Percentiles rank a stretch among this genome's conserved stretches.
phyloP scores from a whole-genome alignment of 2,113 vertebrate genomes.

The Varanus salvator region DNA sequence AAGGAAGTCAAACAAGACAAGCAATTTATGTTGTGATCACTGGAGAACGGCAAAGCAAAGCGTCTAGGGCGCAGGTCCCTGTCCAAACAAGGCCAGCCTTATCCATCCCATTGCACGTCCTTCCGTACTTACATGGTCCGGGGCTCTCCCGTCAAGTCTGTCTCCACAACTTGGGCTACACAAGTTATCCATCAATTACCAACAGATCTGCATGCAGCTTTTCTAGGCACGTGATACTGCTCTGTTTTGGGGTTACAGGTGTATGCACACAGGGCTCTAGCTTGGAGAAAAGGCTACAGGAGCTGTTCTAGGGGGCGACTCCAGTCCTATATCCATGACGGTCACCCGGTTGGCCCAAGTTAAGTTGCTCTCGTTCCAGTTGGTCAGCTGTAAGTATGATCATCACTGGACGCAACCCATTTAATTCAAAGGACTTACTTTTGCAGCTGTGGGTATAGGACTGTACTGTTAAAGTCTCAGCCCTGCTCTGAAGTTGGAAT shows the following conservation, averaged over 20 bases:
- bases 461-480: neutral
- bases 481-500: neutral
- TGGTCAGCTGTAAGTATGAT: no score
- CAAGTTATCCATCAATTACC: constrained; percentile 51
- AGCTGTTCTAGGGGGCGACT: neutral
- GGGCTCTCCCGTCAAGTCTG: constrained; percentile 81
- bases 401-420: no score
- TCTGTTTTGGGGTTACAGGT: neutral
- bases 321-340: neutral
- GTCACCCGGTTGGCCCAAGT: no score
- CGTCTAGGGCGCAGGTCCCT: constrained; percentile 83
- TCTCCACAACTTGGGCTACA: constrained; percentile 79
- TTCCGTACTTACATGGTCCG: constrained; percentile 85
- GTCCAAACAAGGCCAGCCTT: constrained; percentile 82
- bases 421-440: neutral
- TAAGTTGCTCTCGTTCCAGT: no score
- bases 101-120: constrained; percentile 81
- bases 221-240: neutral
- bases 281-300: neutral
- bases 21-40: constrained; percentile 95
- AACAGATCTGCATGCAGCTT: constrained; percentile 43
- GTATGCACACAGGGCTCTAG: accelerated
- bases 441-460: no score
- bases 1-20: constrained; percentile 99
- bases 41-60: constrained; percentile 88